Conservation (phyloP, 2,888 invertebrate genomes). For the Lycocerus yunnanus region DNA sequence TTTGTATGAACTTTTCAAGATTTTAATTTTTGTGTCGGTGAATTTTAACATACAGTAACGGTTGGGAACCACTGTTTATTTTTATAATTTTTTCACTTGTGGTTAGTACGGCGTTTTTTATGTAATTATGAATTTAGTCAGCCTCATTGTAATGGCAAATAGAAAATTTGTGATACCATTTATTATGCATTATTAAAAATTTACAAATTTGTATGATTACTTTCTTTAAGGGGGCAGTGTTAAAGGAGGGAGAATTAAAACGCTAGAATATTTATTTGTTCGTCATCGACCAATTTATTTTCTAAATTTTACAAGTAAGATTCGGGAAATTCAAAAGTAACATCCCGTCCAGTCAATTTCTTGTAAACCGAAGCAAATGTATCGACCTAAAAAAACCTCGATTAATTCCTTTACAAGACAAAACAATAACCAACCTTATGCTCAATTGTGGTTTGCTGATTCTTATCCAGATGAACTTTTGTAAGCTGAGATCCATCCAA, state of each 20-base stretch:
- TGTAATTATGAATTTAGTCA: neutral
- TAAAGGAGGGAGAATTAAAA: neutral
- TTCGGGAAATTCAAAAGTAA: constrained; percentile 99
- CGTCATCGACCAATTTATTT: neutral
- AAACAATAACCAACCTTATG: constrained; percentile 81
- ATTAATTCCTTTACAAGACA: constrained; percentile 9
- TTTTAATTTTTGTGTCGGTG: neutral
- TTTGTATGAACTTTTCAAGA: neutral
- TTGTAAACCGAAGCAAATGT: constrained; percentile 99
- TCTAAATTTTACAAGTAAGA: constrained; percentile 81
- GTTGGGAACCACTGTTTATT: neutral
- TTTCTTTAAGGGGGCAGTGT: too few relatives aligned
- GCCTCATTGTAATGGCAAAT: neutral
- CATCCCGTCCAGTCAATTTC: constrained; percentile 98
- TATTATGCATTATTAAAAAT: neutral
- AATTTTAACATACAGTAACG: neutral
- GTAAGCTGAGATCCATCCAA: constrained; percentile 95
- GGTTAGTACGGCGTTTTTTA: neutral
- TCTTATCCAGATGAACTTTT: constrained; percentile 98
- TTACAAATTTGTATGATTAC: neutral
- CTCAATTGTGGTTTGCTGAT: constrained; percentile 98
- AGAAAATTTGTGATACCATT: constrained; percentile 3
- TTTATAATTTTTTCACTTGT: neutral
- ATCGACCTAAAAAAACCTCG: constrained; percentile 77
- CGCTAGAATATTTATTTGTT: neutral